Evolutionary conservation across 2,888 invertebrate genomes (phyloP).

Genomic region (Dioctria linearis): DNA sequence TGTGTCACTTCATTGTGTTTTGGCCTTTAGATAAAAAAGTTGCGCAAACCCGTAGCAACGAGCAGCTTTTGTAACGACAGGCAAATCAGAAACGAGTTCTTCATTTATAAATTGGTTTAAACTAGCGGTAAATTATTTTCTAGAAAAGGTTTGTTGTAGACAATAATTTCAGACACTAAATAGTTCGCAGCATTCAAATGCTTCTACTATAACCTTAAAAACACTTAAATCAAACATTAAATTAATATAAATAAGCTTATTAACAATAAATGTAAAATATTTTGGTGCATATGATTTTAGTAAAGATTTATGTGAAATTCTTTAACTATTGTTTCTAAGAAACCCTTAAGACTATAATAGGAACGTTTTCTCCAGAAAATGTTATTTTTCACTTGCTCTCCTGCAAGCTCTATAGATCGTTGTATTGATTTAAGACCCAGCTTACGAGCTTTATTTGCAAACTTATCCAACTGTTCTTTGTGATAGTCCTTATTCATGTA

Average conservation of each 20-base stretch:
- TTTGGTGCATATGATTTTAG: constrained; percentile 53
- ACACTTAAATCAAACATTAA: constrained; percentile 28
- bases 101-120: no score
- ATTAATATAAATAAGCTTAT: constrained; percentile 33
- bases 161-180: background rate
- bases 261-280: constrained; percentile 20
- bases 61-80: no score
- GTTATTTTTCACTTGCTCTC: constrained; percentile 70
- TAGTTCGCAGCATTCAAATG: constrained; percentile 24
- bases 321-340: constrained; percentile 68
- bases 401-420: constrained; percentile 67
- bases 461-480: constrained; percentile 67
- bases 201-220: constrained; percentile 25
- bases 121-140: no score
- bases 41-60: no score
- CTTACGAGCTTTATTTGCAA: constrained; percentile 66
- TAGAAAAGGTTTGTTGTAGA: no score
- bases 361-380: constrained; percentile 70
- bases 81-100: no score
- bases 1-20: no score
- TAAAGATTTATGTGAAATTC: constrained; percentile 67
- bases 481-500: constrained; percentile 73
- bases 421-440: constrained; percentile 68
- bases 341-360: constrained; percentile 68
- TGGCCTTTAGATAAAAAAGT: no score